These are phyloP conservation scores for Pelecanus crispus DNA, from an alignment of 2,113 vertebrate species.

Conservation along the genomic window DNA sequence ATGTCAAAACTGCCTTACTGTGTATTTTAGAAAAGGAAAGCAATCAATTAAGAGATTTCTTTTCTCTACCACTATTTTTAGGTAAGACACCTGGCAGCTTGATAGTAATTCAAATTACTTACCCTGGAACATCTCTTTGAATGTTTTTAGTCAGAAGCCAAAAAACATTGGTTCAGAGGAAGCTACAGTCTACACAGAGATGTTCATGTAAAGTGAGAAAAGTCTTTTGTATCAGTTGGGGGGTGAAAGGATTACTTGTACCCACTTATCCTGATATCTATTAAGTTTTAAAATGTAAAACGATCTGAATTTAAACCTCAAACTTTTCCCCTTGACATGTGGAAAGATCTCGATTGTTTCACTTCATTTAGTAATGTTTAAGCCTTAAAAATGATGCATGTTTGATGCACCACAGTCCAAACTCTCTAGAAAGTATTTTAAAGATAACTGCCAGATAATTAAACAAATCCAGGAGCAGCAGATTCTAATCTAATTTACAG, in stretches of 20 bases:
- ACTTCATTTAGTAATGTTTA: background rate
- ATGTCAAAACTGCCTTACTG: conserved; percentile 12
- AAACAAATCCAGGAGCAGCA: background rate
- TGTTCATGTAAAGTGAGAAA: background rate
- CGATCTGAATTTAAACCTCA: background rate
- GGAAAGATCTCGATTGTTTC: background rate
- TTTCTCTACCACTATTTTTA: background rate
- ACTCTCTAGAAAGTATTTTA: background rate
- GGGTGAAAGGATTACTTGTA: background rate
- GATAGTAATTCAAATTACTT: background rate
- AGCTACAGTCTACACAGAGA: background rate
- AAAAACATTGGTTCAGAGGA: background rate
- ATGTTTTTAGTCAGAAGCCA: conserved; percentile 21
- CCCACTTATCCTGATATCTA: background rate
- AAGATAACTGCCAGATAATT: background rate
- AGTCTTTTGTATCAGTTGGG: background rate
- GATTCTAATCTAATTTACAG: background rate
- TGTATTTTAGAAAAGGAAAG: background rate
- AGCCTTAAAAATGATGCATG: background rate
- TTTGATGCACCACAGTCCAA: background rate
- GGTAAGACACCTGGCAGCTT: background rate
- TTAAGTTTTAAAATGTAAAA: conserved; percentile 5
- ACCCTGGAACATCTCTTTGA: background rate
- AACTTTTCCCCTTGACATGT: background rate
- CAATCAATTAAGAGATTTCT: background rate